phyloP scores from a whole-genome alignment of 2,888 invertebrate species.

The Eristalis tenax region DNA sequence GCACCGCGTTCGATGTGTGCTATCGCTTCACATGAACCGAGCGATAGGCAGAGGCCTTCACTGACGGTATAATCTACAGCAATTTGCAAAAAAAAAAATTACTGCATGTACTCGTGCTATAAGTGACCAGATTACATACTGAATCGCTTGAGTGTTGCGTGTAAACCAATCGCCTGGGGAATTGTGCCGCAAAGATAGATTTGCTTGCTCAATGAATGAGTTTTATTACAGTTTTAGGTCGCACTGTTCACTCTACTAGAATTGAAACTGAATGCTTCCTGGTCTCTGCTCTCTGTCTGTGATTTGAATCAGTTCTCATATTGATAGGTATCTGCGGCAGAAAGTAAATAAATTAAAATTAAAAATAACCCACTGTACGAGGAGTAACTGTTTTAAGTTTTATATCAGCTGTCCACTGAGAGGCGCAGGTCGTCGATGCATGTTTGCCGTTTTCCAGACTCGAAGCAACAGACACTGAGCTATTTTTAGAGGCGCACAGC shows the following conservation, averaged over 20 bases:
- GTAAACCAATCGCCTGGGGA: background rate
- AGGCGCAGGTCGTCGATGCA: too few relatives aligned
- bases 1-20: background rate
- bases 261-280: background rate
- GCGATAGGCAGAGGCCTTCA: background rate
- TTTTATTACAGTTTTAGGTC: background rate
- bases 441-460: too few relatives aligned
- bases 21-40: background rate
- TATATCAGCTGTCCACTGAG: too few relatives aligned
- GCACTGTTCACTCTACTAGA: background rate
- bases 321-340: too few relatives aligned
- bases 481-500: too few relatives aligned
- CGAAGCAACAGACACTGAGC: too few relatives aligned
- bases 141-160: background rate
- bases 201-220: background rate
- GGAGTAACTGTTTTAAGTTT: too few relatives aligned
- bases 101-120: background rate
- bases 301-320: too few relatives aligned
- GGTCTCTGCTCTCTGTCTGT: background rate
- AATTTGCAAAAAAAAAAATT: background rate
- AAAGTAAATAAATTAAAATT: too few relatives aligned
- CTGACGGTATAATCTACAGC: background rate
- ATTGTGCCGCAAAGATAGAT: background rate
- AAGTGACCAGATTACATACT: background rate
- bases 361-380: too few relatives aligned